Conservation (phyloP, 2,888 invertebrate genomes). For the Brachylomia viminalis region DNA sequence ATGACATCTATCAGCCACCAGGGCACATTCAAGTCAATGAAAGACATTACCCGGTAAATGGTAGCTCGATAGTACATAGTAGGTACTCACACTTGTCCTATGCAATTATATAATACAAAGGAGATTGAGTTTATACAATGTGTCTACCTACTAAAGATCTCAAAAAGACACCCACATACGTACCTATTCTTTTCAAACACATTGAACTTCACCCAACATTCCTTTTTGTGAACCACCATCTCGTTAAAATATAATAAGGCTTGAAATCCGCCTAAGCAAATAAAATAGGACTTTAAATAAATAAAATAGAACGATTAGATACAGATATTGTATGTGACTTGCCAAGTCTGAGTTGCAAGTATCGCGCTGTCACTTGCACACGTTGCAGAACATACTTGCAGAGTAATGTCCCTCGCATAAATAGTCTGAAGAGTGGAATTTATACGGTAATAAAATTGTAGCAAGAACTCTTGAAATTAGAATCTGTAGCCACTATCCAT, state of each 20-base stretch:
- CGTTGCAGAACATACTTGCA: constrained; percentile 7
- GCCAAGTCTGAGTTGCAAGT: constrained; percentile 2
- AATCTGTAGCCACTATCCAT: constrained; percentile 42
- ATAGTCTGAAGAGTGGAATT: constrained; percentile 39
- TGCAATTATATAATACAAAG: too few species aligned
- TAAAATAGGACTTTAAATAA: neutral
- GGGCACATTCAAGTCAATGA: too few species aligned
- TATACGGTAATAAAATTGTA: constrained; percentile 42
- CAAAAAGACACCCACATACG: neutral
- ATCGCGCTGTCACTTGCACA: constrained; percentile 38
- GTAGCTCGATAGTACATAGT: too few species aligned
- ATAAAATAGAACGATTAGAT: constrained; percentile 2
- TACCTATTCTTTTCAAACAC: neutral
- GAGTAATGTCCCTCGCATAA: constrained; percentile 23
- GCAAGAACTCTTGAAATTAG: constrained; percentile 44
- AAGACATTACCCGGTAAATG: too few species aligned
- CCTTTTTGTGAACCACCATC: neutral
- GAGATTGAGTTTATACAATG: too few species aligned
- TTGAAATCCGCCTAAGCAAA: neutral
- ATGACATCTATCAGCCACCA: too few species aligned
- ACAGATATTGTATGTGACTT: constrained; percentile 1
- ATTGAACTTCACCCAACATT: neutral
- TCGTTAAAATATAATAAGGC: neutral
- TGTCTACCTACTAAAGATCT: neutral
- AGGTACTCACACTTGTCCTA: too few species aligned